Conservation (phyloP, 2,888 invertebrate species). For the Drosophila niveifrons region DNA sequence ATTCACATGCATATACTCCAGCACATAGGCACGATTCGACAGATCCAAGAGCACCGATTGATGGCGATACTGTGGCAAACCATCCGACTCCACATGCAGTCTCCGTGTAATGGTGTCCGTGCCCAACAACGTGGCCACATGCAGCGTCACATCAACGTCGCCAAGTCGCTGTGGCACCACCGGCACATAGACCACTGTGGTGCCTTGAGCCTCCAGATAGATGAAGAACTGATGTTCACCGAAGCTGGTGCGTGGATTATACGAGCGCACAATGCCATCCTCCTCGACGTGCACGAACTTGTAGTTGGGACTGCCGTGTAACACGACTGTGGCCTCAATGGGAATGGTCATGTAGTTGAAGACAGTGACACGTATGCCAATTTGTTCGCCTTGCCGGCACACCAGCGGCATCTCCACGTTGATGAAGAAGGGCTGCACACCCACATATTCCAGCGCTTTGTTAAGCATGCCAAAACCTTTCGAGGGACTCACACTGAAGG, state of each 20-base stretch:
- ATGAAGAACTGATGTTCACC: constrained; percentile 98
- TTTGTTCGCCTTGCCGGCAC: constrained; percentile 96
- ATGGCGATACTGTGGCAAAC: constrained; percentile 95
- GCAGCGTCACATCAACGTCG: constrained; percentile 90
- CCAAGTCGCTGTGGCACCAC: constrained; percentile 94
- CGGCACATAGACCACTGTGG: constrained; percentile 94
- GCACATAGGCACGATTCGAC: constrained; percentile 95
- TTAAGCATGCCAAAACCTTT: constrained; percentile 95
- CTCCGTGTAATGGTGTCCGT: constrained; percentile 89
- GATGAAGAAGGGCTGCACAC: constrained; percentile 96
- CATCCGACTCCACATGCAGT: constrained; percentile 93
- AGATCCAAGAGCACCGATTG: constrained; percentile 96
- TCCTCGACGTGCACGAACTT: constrained; percentile 96
- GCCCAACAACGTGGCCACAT: constrained; percentile 91
- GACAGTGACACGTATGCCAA: constrained; percentile 95
- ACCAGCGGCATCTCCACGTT: constrained; percentile 95
- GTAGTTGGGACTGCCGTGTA: constrained; percentile 93
- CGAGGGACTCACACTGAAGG: constrained; percentile 94
- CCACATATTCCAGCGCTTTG: constrained; percentile 93
- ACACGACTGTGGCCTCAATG: constrained; percentile 94
- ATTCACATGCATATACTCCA: constrained; percentile 98
- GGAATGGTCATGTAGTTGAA: constrained; percentile 96
- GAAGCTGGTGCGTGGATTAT: constrained; percentile 95
- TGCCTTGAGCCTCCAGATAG: constrained; percentile 92
- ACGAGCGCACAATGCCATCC: constrained; percentile 93